Conservation (phyloP, 2,888 invertebrate genomes). For the Myopa testacea region DNA sequence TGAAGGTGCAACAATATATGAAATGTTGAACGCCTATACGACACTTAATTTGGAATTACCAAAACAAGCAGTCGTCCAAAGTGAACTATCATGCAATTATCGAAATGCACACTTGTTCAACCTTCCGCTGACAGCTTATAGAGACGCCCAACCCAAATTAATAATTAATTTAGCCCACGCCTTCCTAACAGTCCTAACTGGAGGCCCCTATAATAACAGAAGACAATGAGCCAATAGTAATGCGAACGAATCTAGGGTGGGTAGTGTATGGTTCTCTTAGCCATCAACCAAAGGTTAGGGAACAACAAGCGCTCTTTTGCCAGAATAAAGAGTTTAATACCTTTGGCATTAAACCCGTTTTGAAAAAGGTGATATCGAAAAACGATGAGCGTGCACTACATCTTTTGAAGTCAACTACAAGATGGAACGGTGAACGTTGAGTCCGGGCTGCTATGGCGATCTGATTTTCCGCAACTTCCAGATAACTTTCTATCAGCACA, state of each 20-base stretch:
- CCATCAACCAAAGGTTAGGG: background rate
- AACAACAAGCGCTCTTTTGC: background rate
- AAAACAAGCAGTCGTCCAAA: background rate
- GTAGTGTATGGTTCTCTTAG: background rate
- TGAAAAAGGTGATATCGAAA: background rate
- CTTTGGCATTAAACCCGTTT: conserved; percentile 50
- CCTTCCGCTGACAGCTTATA: background rate
- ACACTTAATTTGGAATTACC: background rate
- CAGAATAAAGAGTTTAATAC: background rate
- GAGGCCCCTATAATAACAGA: background rate
- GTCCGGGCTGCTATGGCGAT: conserved; percentile 1
- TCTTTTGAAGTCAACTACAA: background rate
- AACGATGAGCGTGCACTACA: background rate
- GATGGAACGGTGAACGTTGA: background rate
- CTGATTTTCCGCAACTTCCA: background rate
- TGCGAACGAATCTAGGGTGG: background rate
- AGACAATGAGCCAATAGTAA: background rate
- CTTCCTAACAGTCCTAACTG: background rate
- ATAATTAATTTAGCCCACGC: conserved; percentile 11
- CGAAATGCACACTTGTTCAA: background rate
- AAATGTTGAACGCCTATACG: background rate
- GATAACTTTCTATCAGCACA: conserved; percentile 39
- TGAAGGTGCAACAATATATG: background rate
- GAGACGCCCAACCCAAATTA: background rate
- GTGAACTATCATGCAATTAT: background rate